A percentile compares a stretch with the other conserved stretches of the same genome.
Evolutionary conservation across 2,113 vertebrate species (phyloP).

Genomic region (Athene noctua): DNA sequence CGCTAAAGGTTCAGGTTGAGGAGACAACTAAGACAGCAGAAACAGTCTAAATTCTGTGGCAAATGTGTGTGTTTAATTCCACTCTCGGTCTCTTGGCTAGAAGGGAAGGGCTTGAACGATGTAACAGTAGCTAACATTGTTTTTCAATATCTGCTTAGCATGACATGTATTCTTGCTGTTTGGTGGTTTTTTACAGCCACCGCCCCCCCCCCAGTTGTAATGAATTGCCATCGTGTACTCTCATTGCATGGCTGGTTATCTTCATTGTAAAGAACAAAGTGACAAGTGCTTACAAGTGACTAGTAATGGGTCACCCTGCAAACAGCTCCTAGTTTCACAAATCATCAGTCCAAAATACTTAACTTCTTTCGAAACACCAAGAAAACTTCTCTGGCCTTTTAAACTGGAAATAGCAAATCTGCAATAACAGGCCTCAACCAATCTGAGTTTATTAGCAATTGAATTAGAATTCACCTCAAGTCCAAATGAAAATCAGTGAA

Average conservation of each 20-base stretch:
- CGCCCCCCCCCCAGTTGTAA: neutral
- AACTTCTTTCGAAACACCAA: neutral
- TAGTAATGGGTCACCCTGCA: neutral
- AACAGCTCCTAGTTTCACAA: neutral
- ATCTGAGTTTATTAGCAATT: neutral
- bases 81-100: neutral
- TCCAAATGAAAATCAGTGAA: neutral
- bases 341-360: neutral
- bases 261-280: neutral
- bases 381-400: neutral
- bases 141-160: neutral
- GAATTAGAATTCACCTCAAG: neutral
- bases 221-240: neutral
- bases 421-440: neutral
- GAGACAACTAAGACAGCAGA: neutral
- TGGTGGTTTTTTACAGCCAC: accelerated
- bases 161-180: neutral
- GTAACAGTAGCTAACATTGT: neutral
- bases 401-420: neutral
- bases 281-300: neutral
- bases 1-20: neutral
- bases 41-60: neutral
- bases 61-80: neutral
- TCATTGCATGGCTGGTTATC: neutral
- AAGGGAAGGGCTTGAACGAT: neutral